Base-by-base conservation (phyloP, 2,113 vertebrate genomes). In the Ictalurus furcatus region DNA sequence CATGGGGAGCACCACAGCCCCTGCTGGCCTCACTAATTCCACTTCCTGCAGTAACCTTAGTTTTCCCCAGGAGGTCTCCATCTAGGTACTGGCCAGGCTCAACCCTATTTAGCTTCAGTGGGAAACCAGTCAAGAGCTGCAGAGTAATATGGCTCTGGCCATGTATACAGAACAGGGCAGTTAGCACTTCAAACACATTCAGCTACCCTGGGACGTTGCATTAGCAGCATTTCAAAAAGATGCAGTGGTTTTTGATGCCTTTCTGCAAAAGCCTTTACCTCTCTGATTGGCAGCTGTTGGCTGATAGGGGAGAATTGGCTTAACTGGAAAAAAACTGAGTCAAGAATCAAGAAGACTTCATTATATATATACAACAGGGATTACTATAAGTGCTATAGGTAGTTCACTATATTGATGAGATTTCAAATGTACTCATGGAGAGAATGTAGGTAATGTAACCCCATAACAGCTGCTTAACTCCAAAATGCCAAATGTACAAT, bases 211-310 rank as follows among this genome's bases (percentile, higher is more conserved):
- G n/a, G 54, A 82, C 2, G 17, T 34, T 34, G 79, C 80, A 82
- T 82, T 82, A 82, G 52, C 80, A 82, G 80, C 30, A 59, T 82
- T 82, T 82, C 56, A 34, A 82, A 82, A 82, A 37, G 54, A 82
- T 37, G 80, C n/a, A 58, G n/a, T n/a, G 21, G 79, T 21, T 59
- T 82, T 23, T 82, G 30, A 34, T 59, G 56, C 56, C 80, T 82
- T 82, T 59, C 52, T 34, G 6, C 16, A 58, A 19, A 82, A 59
- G 80, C 17, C 19, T 37, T 59, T 82, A 58, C 11, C 17, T 23
- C 9, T 6, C 19, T 82, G 54, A 82, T n/a, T 2, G 44, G 25
- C 76, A 79, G 44, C 76, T 54, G 25, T 52, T 30, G n/a, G 52
- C 6, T 8, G 76, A 79, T 79, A 76, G 25, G 6, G 25, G 48